A percentile compares a stretch with the other conserved stretches of the same genome.
phyloP scores from a whole-genome alignment of 1,140 invertebrate species.

The Lepidurus apus region DNA sequence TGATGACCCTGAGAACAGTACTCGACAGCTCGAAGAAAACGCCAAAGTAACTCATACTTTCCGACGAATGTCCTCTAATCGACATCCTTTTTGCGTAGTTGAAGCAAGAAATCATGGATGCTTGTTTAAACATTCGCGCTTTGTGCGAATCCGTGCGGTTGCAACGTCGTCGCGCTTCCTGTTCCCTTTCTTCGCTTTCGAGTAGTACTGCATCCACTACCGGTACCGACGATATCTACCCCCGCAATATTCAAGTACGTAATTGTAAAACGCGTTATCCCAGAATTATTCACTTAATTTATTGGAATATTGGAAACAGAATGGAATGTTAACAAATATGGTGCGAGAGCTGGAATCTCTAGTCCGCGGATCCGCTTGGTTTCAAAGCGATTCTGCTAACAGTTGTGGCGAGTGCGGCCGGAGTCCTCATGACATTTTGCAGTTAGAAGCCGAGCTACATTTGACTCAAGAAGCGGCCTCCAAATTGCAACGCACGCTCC shows the following conservation, averaged over 20 bases:
- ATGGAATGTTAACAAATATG: slow-evolving; percentile 46
- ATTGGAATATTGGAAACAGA: slow-evolving; percentile 33
- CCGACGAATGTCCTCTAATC: background rate
- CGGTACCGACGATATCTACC: slow-evolving; percentile 31
- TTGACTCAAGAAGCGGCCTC: slow-evolving; percentile 56
- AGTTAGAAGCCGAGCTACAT: slow-evolving; percentile 49
- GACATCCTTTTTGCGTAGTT: slow-evolving; percentile 41
- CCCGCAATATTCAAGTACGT: slow-evolving; percentile 14
- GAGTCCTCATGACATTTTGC: slow-evolving; percentile 44
- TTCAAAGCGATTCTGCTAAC: slow-evolving; percentile 46
- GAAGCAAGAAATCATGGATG: slow-evolving; percentile 49
- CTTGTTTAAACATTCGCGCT: slow-evolving; percentile 47
- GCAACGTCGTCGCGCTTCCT: slow-evolving; percentile 39
- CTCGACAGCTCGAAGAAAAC: slow-evolving; percentile 32
- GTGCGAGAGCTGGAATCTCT: slow-evolving; percentile 46
- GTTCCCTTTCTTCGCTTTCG: slow-evolving; percentile 30
- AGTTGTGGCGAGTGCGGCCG: slow-evolving; percentile 49
- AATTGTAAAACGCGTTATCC: background rate
- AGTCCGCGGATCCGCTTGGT: slow-evolving; percentile 41
- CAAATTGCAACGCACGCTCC: slow-evolving; percentile 62
- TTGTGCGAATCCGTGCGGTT: slow-evolving; percentile 46
- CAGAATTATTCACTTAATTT: background rate
- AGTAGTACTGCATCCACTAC: slow-evolving; percentile 32
- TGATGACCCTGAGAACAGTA: slow-evolving; percentile 39
- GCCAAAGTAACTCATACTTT: background rate